Base-by-base conservation (phyloP, 2,888 invertebrate species). In the Hoplodrina ambigua region DNA sequence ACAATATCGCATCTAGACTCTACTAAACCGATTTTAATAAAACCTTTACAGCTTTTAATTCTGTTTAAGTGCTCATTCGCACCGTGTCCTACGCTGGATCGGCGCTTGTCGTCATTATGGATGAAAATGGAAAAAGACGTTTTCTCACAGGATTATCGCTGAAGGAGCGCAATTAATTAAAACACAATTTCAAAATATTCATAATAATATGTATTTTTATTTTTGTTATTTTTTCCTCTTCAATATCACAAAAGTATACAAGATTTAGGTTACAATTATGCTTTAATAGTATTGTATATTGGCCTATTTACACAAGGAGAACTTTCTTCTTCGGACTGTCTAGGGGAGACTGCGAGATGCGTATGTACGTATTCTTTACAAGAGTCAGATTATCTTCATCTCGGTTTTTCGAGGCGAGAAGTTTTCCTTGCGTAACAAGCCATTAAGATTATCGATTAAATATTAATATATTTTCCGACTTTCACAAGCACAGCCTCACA, bases 171-270 rank as follows among this genome's bases (percentile, higher is more conserved):
- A 37, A 8, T 46, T 17, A 10, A 78, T 6, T 52, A 64, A 62
- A 72, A 72, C 37, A 60, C 33, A 46, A 7, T 63, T 72, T 75
- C 62, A 87, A 86, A 87, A 87, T 86, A 85, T 69, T 78, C 37
- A 70, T 75, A 72, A 70, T 75, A 72, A 73, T 75, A 81, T 76
- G 56, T 63, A 75, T 77, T 75, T 79, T 78, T 84, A 78, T 87
- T 85, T 82, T 81, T 81, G 72, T 81, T 81, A 81, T 80, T 78
- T 77, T 83, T 82, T 70, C 67, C 67, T 81, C 80, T 74, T 76
- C 78, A 76, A 59, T 83, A 80, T 86, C 84, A 83, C 83, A 79
- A 86, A 86, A 83, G 82, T 85, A 85, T 86, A 87, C 82, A 87
- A 81, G 74, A 79, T 79, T 82, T 68, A 66, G 71, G 70, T 75